These are phyloP conservation scores for Eulacestoma nigropectus DNA, from an alignment of 2,113 vertebrate species.

Conservation along the genomic window DNA sequence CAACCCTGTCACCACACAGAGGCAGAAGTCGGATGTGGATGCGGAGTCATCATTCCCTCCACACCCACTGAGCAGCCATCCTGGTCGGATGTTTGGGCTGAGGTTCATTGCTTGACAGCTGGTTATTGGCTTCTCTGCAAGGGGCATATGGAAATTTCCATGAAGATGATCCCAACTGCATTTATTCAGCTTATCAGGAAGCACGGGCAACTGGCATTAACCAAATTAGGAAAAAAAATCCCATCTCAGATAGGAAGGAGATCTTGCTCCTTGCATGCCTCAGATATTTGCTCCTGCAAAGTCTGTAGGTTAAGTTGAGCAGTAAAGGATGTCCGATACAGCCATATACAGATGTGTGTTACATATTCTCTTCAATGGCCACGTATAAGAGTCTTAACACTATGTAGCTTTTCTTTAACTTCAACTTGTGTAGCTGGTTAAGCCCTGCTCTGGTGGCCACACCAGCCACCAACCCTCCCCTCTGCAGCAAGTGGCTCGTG, in stretches of 20 bases:
- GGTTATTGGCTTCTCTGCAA: conserved; percentile 54
- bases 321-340: background rate
- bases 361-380: background rate
- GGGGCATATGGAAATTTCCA: conserved; percentile 31
- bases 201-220: background rate
- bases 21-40: background rate
- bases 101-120: conserved; percentile 53
- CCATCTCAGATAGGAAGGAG: background rate
- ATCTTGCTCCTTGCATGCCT: background rate
- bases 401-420: background rate
- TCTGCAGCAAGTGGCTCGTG: background rate
- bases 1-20: background rate
- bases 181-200: background rate
- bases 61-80: background rate
- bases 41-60: background rate
- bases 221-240: background rate
- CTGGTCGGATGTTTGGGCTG: background rate
- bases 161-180: background rate
- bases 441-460: background rate
- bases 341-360: background rate
- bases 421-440: background rate
- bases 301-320: background rate
- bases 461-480: background rate
- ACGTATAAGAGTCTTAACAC: background rate
- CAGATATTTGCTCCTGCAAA: background rate